Conservation (phyloP, 2,113 vertebrate species). For the Glaucomys volans region DNA sequence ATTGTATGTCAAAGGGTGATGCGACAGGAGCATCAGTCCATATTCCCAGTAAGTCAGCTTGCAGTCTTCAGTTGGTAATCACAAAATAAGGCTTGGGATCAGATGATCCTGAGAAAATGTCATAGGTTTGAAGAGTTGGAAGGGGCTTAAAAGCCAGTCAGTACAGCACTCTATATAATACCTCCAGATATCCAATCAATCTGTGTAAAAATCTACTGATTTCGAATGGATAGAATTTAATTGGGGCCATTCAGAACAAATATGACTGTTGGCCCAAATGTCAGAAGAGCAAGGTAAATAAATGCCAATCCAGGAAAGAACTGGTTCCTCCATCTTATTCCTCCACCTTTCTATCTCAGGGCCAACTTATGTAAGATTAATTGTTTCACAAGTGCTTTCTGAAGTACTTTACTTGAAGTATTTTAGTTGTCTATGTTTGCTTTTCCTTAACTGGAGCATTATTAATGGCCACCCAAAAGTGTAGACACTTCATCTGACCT, state of each 20-base stretch:
- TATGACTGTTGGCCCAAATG: conserved; percentile 27
- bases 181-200: conserved; percentile 25
- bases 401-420: conserved; percentile 43
- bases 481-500: conserved; percentile 27
- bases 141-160: neutral
- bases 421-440: conserved; percentile 45
- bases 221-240: conserved; percentile 35
- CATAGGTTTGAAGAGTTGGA: neutral
- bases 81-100: conserved; percentile 14
- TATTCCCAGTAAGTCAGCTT: neutral
- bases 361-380: conserved; percentile 65
- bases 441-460: conserved; percentile 29
- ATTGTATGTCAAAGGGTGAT: neutral
- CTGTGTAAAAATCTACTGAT: conserved; percentile 37
- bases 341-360: conserved; percentile 33
- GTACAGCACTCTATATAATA: neutral
- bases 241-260: conserved; percentile 49
- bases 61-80: conserved; percentile 10
- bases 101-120: conserved; percentile 38
- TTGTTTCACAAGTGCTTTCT: conserved; percentile 51
- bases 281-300: conserved; percentile 70
- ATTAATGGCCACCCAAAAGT: conserved; percentile 29
- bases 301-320: conserved; percentile 48
- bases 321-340: conserved; percentile 53
- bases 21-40: neutral